Percentiles rank a stretch among this genome's conserved stretches.
Conservation (phyloP, 2,797 vertebrate species). For the Microtus agrestis region DNA sequence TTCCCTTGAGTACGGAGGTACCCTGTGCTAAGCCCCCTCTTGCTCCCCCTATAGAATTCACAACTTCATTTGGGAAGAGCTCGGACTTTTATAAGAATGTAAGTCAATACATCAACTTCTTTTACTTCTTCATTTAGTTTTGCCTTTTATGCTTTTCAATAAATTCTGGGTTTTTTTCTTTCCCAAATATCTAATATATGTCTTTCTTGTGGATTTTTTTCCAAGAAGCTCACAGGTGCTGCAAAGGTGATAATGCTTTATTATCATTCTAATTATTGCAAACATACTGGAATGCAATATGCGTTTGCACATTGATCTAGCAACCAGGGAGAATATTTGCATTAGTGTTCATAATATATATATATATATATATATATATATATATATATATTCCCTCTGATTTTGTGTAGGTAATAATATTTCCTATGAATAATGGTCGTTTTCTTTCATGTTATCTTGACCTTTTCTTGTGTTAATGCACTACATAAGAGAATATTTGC, state of each 20-base stretch:
- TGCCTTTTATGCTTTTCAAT: neutral
- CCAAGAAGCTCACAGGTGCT: neutral
- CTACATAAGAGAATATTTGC: too few species aligned
- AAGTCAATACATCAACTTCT: constrained; percentile 4
- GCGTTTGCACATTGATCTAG: neutral
- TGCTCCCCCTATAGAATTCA: neutral
- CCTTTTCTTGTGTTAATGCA: neutral
- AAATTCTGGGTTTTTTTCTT: neutral
- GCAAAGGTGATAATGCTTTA: neutral
- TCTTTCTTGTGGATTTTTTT: neutral
- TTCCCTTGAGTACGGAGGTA: neutral
- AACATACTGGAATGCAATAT: neutral
- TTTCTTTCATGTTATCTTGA: constrained; percentile 36
- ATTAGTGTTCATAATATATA: neutral
- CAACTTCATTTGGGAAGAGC: neutral
- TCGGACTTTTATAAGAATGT: neutral
- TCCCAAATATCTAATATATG: neutral
- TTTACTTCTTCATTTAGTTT: neutral
- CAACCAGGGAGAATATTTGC: neutral
- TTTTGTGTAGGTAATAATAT: constrained; percentile 5
- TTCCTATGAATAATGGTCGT: neutral
- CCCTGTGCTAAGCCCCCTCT: neutral
- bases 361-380: neutral
- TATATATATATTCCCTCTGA: neutral
- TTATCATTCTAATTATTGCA: constrained; percentile 16